Percentiles rank a stretch among this genome's conserved stretches.
phyloP scores from a whole-genome alignment of 2,888 invertebrate species.

The Epistrophe grossulariae region DNA sequence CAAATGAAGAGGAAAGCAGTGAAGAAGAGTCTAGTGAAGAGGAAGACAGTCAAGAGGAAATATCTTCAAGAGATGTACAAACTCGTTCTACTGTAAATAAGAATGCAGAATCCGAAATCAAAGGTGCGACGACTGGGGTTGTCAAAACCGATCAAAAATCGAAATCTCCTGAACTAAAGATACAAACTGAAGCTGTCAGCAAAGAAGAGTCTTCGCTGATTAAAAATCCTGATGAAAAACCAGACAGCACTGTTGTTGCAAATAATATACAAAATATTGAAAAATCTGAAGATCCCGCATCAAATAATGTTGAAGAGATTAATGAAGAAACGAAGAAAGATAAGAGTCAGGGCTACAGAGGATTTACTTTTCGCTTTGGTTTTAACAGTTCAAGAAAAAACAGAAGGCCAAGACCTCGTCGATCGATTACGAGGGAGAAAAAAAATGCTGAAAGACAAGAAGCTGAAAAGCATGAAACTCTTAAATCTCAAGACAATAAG shows the following conservation, averaged over 20 bases:
- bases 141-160: not conserved
- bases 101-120: not conserved
- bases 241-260: not conserved
- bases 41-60: conserved; percentile 24
- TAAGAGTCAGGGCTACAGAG: conserved; percentile 17
- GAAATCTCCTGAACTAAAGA: not conserved
- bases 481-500: not conserved
- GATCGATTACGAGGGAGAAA: conserved; percentile 42
- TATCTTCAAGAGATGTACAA: not conserved
- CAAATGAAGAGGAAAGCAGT: conserved; percentile 41
- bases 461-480: not conserved
- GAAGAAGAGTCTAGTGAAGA: conserved; percentile 42
- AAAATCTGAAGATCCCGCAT: not conserved
- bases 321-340: not conserved
- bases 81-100: not conserved
- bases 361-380: conserved; percentile 49
- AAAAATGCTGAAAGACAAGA: not conserved
- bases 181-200: not conserved
- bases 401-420: conserved; percentile 39
- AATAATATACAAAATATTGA: not conserved
- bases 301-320: conserved; percentile 3
- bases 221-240: not conserved
- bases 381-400: conserved; percentile 54
- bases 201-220: too few species aligned
- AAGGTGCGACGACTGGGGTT: not conserved